These are phyloP conservation scores for Denticeps clupeoides DNA, from an alignment of 2,797 vertebrate species.

Conservation along the genomic window DNA sequence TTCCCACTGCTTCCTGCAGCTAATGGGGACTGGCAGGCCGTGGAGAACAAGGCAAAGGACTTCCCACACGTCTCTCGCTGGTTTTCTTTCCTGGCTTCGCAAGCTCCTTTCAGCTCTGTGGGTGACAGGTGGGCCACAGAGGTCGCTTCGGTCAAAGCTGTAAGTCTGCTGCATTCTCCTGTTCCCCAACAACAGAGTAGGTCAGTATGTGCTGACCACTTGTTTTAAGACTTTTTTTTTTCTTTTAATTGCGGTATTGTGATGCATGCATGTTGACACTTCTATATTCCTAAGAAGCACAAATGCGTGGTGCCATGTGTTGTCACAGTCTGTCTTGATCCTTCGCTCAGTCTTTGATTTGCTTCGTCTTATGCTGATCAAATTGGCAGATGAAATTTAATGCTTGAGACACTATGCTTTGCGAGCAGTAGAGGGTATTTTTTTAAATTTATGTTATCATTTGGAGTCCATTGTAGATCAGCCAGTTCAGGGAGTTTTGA, in stretches of 20 bases:
- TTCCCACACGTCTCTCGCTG: constrained; percentile 76
- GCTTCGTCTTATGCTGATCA: too few relatives aligned
- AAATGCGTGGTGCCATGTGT: background rate
- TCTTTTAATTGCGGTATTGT: too few relatives aligned
- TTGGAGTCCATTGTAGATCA: too few relatives aligned
- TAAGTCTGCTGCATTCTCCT: constrained; percentile 20
- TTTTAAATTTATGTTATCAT: too few relatives aligned
- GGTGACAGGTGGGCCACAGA: constrained; percentile 60
- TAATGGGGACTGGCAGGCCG: constrained; percentile 58
- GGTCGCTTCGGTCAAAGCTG: constrained; percentile 28
- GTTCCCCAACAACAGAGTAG: background rate
- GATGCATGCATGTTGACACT: too few relatives aligned
- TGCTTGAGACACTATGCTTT: too few relatives aligned
- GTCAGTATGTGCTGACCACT: background rate
- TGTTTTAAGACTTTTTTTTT: too few relatives aligned
- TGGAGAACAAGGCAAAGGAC: constrained; percentile 50
- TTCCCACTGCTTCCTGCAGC: constrained; percentile 41
- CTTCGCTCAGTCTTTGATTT: too few relatives aligned
- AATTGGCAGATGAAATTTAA: too few relatives aligned
- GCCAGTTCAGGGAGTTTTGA: too few relatives aligned
- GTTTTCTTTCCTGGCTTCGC: constrained; percentile 82
- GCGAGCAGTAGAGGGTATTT: too few relatives aligned
- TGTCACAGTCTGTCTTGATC: background rate
- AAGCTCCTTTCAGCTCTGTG: constrained; percentile 68
- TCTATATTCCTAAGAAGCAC: too few relatives aligned